Evolutionary conservation across 2,888 invertebrate species (phyloP), one percentile per base, ranked within the genome.

Genomic region (Tachina lurida): DNA sequence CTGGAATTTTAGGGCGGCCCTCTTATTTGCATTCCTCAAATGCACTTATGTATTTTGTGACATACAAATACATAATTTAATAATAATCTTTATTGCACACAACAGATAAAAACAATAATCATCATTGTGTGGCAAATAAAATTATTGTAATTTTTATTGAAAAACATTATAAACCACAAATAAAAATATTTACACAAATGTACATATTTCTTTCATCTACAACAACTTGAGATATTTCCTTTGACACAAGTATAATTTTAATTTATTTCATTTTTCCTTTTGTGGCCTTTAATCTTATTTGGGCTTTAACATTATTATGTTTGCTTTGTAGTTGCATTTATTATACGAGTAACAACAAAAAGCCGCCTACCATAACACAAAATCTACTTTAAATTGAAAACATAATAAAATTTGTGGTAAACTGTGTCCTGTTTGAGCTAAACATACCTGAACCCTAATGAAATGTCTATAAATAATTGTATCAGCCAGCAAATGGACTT

Each of bases 171-270:
- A 17, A 47, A 47, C 58, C 67, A 68, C 77, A 39, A 54, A 54
- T 15, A 52, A 70, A 47, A 43, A 39, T 7, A 10, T n/a, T 22
- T 7, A 31, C 31, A 31, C 7, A 31, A 31, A 31, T 31, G 31
- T 22, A n/a, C n/a, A n/a, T n/a, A 43, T 47, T 31, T 39, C 1
- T 31, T 2, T 13, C 17, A 8, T 22, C 17, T 17, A 31, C 43
- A 52, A 58, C 17, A 70, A 78, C 70, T 70, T 78, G 31, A 70
- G 62, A 54, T 31, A 31, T 54, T 78, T 60, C 43, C 78, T 49
- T 41, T 77, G 58, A 68, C 67, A 77, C 58, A 31, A 31, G 31
- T 31, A 68, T 77, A 12, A 58, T 78, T 70, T 78, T 43, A 70
- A 68, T 78, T 77, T 77, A 68, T 68, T 77, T 60, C 47, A 68